Evolutionary conservation across 2,888 invertebrate genomes (phyloP), one percentile per base, ranked within the genome.

Genomic region (Sinhomidia bicolor): DNA sequence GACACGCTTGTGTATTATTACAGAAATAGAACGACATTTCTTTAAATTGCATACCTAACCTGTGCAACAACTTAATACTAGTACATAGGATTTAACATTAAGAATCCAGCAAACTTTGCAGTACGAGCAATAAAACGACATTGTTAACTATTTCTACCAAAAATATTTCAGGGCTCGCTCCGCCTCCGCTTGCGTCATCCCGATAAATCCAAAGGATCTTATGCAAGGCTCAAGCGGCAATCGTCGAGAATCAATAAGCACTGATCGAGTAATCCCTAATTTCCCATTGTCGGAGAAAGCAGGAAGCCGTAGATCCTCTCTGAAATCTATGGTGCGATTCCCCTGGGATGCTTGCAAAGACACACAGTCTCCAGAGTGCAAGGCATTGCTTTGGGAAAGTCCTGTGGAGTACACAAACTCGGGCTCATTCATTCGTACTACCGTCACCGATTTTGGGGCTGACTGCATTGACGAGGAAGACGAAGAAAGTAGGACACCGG

Each of bases 111-210:
- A n/a, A 41, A 41, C 41, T 41, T n/a, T 41, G 10, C 9, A 47
- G 47, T 47, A 57, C 12, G 57, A 57, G 57, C 57, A 20, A 3
- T 23, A 44, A 44, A 23, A 36, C n/a, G 32, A 17, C 32, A 44
- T 71, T 44, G 17, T 12, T 5, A 44, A 71, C 44, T 71, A 44
- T 71, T 41, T 20, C 20, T 12, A 44, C 44, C 9, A 14, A 36
- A n/a, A n/a, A n/a, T 1, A 65, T 81, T 82, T 17, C 62, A 92
- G 92, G 82, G 90, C 91, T 47, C 89, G 92, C 32, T 91, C 91
- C 14, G 90, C 91, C 60, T 92, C 92, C 79, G 91, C 92, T 57
- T 91, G 91, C 87, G 90, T 85, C 79, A 90, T 90, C 71, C 89
- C 89, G 23, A 87, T 78, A 79, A 85, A 88, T 83, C 88, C 90